These are phyloP conservation scores for Amblyraja radiata DNA, from an alignment of 2,797 vertebrate genomes.

Conservation along the genomic window DNA sequence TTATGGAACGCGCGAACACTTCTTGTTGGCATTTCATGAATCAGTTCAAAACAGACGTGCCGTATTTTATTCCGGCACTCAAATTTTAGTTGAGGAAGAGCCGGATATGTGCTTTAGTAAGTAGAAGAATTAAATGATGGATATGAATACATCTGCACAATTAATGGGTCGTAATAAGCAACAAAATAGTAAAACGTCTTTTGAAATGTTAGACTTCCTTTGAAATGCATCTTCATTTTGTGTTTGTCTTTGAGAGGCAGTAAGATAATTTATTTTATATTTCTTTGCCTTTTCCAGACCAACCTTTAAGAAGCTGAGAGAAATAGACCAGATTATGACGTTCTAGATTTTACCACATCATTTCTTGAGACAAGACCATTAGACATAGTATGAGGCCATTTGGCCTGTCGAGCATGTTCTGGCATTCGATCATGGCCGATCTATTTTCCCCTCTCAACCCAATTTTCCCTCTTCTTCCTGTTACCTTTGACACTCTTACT, in stretches of 20 bases:
- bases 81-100: background rate
- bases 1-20: background rate
- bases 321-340: background rate
- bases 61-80: background rate
- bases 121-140: background rate
- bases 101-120: background rate
- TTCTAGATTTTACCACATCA: background rate
- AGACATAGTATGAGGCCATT: too few relatives aligned
- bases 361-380: background rate
- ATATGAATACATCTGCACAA: background rate
- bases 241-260: background rate
- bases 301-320: background rate
- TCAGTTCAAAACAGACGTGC: background rate
- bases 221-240: background rate
- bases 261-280: background rate
- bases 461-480: too few relatives aligned
- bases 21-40: background rate
- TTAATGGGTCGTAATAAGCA: background rate
- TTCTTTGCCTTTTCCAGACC: background rate
- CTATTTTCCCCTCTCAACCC: too few relatives aligned
- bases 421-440: too few relatives aligned
- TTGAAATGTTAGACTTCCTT: background rate
- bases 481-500: too few relatives aligned
- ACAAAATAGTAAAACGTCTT: background rate
- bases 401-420: too few relatives aligned